Conservation (phyloP, 2,797 vertebrate species). For the Parambassis ranga region DNA sequence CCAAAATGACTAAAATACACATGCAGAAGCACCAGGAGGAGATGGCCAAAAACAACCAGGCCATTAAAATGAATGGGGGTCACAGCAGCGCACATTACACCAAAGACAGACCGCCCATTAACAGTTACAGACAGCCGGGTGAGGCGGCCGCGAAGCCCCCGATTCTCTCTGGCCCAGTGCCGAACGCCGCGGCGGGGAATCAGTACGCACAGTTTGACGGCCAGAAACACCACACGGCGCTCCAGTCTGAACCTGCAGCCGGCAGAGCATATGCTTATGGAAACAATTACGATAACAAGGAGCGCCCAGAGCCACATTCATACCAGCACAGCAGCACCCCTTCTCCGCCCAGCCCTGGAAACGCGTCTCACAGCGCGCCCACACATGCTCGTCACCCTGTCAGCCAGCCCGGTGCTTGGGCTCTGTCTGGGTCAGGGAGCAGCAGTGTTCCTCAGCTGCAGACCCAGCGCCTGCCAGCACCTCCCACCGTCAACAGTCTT, state of each 20-base stretch:
- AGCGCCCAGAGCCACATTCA: constrained; percentile 57
- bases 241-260: constrained; percentile 56
- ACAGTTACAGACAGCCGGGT: constrained; percentile 65
- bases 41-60: constrained; percentile 73
- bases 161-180: constrained; percentile 75
- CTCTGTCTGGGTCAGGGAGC: constrained; percentile 27
- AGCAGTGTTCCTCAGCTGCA: constrained; percentile 43
- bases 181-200: constrained; percentile 38
- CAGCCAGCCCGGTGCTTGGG: constrained; percentile 60
- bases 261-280: constrained; percentile 63
- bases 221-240: constrained; percentile 59
- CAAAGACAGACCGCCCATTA: constrained; percentile 80
- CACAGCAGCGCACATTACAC: constrained; percentile 65
- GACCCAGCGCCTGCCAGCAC: constrained; percentile 40
- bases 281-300: constrained; percentile 74
- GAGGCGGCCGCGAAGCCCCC: constrained; percentile 83
- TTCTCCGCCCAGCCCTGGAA: constrained; percentile 47
- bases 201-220: constrained; percentile 64
- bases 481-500: constrained; percentile 62
- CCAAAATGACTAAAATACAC: constrained; percentile 95
- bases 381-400: constrained; percentile 37
- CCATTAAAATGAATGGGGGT: constrained; percentile 78
- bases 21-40: constrained; percentile 90
- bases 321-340: constrained; percentile 56
- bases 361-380: constrained; percentile 45